Evolutionary conservation across 30 jellyfish, hydroid and myxozoan species (phyloP), one percentile per base, ranked within the genome.

Genomic region (Rhopilema esculentum): DNA sequence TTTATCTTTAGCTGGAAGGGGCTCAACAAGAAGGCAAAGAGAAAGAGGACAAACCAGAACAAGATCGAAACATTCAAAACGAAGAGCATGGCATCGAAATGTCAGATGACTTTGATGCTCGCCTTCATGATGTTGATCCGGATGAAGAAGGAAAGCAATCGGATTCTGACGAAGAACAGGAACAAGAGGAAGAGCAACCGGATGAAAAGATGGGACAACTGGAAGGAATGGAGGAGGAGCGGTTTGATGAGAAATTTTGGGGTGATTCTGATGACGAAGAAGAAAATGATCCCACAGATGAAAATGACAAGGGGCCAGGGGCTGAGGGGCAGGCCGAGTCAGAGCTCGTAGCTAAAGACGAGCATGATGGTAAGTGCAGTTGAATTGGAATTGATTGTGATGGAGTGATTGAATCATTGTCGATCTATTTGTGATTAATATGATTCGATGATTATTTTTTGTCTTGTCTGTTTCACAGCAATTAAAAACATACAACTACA

Each of bases 41-140:
- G 72, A 85, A 81, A 31, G 91, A 95, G 31, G 88, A 81, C 24
- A 92, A 90, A 25, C 84, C 79, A 12, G 81, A 88, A 1, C 96
- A 87, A 0, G 91, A 79, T 40, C 87, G 76, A 17, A 85, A 96
- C 28, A 76, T 91, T 27, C 86, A 85, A 29, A 95, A 96, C 29
- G 98, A 96, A 61, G 93, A 91, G 64, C 96, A 96, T 49, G 99
- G 99, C 16, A 92, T 96, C 50, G 99, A 96, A 67, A 96, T 96
- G 99, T 93, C 91, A 1, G 99, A 96, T 67, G 99, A 96, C 80
- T 96, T 96, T 85, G 98, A 91, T 51, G 97, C 97, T 16, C 86
- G 84, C 18, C 63, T 94, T 53, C 97, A 94, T 21, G 99, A 94
- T 75, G 96, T 94, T 62, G 99, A 94, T 21, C 95, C 85, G 52